Evolutionary conservation across 2,797 vertebrate genomes (phyloP).

Genomic region (Coregonus ussuriensis): DNA sequence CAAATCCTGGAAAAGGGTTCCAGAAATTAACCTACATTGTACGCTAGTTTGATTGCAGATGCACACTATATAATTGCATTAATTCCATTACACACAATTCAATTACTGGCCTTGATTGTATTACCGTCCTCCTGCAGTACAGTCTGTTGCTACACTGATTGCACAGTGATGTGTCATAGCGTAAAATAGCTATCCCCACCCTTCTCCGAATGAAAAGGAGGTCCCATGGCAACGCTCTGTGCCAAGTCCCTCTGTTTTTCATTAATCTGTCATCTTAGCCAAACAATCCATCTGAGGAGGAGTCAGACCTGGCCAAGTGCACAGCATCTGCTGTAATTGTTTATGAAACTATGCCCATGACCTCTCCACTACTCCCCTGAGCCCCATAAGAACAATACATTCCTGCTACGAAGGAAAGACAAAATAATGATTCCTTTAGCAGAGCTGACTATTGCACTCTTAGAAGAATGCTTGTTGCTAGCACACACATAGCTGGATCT

Average conservation of each 20-base stretch:
- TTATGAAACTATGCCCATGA: slow-evolving; percentile 61
- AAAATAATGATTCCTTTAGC: slow-evolving; percentile 57
- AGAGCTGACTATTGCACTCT: slow-evolving; percentile 53
- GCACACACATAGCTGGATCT: slow-evolving; percentile 11
- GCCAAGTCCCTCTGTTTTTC: slow-evolving; percentile 52
- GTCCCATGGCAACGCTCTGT: not conserved
- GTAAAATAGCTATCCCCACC: slow-evolving; percentile 10
- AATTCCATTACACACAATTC: not conserved
- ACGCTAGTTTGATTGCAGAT: not conserved
- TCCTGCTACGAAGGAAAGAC: slow-evolving; percentile 48
- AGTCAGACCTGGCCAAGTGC: slow-evolving; percentile 32
- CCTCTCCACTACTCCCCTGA: slow-evolving; percentile 43
- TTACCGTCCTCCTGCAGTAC: not conserved
- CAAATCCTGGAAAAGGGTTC: not conserved
- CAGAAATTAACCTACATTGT: not conserved
- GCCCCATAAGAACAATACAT: slow-evolving; percentile 56
- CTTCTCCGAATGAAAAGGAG: slow-evolving; percentile 16
- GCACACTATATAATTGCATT: not conserved
- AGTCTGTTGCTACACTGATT: slow-evolving; percentile 15
- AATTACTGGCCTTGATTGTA: slow-evolving; percentile 10
- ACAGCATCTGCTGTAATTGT: slow-evolving; percentile 55
- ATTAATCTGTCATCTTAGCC: slow-evolving; percentile 58
- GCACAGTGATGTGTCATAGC: slow-evolving; percentile 8
- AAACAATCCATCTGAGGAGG: slow-evolving; percentile 42
- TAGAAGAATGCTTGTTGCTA: slow-evolving; percentile 41